Base-by-base conservation (phyloP, 2,888 invertebrate species). In the Conus canariensis region DNA sequence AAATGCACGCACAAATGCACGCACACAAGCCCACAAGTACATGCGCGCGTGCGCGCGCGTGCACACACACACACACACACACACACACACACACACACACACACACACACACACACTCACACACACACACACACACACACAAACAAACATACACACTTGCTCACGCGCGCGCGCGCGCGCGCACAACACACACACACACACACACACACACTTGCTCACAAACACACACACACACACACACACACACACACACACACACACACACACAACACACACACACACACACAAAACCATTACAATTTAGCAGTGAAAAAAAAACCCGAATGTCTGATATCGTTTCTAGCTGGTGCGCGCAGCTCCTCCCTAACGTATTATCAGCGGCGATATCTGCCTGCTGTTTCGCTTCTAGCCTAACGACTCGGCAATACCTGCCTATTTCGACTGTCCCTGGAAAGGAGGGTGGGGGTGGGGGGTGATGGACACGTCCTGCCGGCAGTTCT, bases 21-120 rank as follows among this genome's bases (percentile, higher is more conserved):
- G n/a, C 74, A n/a, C n/a, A n/a, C 74, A n/a, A 9, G 9, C 30
- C 0, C 30, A 2, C 30, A 2, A 19, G n/a, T n/a, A 74, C n/a
- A 74, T n/a, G n/a, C 74, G n/a, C 74, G n/a, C 77, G 30, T 25
- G 30, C 80, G n/a, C 9, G 9, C 74, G 74, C n/a, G 74, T 12
- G n/a, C 77, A 77, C 77, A 77, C 77, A 77, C 74, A n/a, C n/a
- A n/a, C 74, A n/a, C 74, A n/a, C 74, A n/a, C n/a, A n/a, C n/a
- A n/a, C n/a, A n/a, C n/a, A 74, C n/a, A 45, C 45, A 45, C 45
- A 82, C 45, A 82, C 45, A 82, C 45, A 82, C 77, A n/a, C 30
- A 30, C 30, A 2, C 30, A 2, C 77, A 77, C 77, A 77, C 77
- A 77, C 74, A n/a, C n/a, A n/a, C 74, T 5, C 74, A n/a, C 74